These are phyloP conservation scores for Misgurnus mizolepis DNA, from an alignment of 2,113 vertebrate genomes.

Conservation along the genomic window DNA sequence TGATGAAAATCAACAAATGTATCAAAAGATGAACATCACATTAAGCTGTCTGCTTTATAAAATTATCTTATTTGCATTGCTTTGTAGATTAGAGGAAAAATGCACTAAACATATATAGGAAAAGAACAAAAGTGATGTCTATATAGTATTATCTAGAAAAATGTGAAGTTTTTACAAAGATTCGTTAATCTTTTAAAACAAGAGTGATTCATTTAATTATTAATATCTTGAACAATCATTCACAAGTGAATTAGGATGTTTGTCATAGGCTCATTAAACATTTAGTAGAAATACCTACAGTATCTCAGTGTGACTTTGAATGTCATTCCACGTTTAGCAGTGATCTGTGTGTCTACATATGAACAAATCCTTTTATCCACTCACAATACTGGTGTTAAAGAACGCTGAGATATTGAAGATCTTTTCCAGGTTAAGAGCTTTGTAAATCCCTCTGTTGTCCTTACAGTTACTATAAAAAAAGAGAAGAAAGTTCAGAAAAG, in stretches of 20 bases:
- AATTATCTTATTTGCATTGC: not conserved
- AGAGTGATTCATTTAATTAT: too few relatives aligned
- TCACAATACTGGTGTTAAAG: constrained; percentile 82
- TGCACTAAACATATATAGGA: too few relatives aligned
- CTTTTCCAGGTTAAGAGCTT: constrained; percentile 84
- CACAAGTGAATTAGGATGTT: too few relatives aligned
- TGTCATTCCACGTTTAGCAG: not conserved
- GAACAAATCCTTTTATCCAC: constrained; percentile 47
- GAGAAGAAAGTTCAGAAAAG: not conserved
- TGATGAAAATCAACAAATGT: too few relatives aligned
- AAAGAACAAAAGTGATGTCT: too few relatives aligned
- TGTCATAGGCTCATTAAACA: not conserved
- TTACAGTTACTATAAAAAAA: constrained; percentile 83
- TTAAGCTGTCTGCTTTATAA: too few relatives aligned
- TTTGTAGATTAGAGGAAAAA: not conserved
- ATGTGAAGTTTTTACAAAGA: too few relatives aligned
- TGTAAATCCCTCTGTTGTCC: constrained; percentile 87
- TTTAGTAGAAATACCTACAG: not conserved
- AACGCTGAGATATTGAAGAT: constrained; percentile 82
- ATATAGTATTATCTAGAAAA: too few relatives aligned
- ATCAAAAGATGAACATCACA: too few relatives aligned
- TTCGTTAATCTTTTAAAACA: too few relatives aligned
- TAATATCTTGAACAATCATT: not conserved
- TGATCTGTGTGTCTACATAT: not conserved
- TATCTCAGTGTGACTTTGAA: not conserved